Evolutionary conservation across 2,113 vertebrate species (phyloP).

Genomic region (Accipiter cooperii): DNA sequence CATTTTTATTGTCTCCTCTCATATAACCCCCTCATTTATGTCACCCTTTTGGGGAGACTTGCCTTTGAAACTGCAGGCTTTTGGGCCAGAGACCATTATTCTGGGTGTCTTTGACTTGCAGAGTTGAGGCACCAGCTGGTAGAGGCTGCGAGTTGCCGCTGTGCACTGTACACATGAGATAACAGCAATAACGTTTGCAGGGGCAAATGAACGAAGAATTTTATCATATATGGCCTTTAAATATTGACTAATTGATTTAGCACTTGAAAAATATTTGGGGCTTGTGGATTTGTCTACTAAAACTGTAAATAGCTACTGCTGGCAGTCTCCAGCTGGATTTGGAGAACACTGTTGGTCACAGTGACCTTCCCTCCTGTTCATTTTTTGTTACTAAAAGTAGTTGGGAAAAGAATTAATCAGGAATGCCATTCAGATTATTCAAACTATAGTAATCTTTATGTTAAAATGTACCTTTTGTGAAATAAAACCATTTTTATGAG

Average conservation of each 20-base stretch:
- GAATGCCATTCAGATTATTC: neutral
- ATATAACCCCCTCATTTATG: neutral
- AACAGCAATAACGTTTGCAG: neutral
- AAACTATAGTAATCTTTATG: neutral
- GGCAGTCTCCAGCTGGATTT: neutral
- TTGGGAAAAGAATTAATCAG: neutral
- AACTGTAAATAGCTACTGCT: neutral
- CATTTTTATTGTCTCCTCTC: neutral
- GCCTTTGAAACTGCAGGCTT: neutral
- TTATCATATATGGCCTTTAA: neutral
- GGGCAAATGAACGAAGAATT: neutral
- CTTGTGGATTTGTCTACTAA: neutral
- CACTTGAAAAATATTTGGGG: constrained; percentile 13
- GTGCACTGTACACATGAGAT: neutral
- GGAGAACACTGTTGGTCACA: neutral
- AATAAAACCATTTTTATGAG: neutral
- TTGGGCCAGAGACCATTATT: neutral
- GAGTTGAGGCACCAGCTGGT: neutral
- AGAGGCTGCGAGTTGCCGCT: neutral
- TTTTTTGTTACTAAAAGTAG: neutral
- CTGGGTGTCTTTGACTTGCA: neutral
- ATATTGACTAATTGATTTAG: constrained; percentile 29
- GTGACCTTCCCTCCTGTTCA: constrained; percentile 12
- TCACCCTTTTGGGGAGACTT: neutral
- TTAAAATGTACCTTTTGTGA: neutral